These are phyloP conservation scores for Allobates femoralis DNA, from an alignment of 2,797 vertebrate genomes.

Conservation along the genomic window DNA sequence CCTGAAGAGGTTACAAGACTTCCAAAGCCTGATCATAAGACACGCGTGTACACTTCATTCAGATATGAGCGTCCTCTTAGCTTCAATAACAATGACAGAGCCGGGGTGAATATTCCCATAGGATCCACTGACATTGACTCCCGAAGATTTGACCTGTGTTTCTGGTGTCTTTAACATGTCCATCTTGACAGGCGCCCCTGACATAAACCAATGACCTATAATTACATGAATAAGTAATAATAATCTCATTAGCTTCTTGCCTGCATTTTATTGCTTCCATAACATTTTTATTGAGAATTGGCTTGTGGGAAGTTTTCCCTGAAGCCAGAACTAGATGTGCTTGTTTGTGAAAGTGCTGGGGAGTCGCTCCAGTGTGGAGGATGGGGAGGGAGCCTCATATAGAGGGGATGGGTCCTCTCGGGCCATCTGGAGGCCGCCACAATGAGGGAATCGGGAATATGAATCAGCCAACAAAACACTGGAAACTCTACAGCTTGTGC, in stretches of 20 bases:
- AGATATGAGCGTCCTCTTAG: too few species aligned
- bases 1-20: too few species aligned
- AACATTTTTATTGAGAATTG: neutral
- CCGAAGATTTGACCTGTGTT: neutral
- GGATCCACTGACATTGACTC: neutral
- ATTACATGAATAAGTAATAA: neutral
- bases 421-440: slow-evolving; percentile 10
- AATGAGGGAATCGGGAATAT: slow-evolving; percentile 45
- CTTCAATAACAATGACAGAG: too few species aligned
- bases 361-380: neutral
- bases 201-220: neutral
- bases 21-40: too few species aligned
- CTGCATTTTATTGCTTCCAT: neutral
- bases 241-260: neutral
- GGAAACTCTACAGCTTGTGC: slow-evolving; percentile 27
- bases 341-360: slow-evolving; percentile 2
- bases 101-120: neutral
- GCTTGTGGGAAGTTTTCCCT: neutral
- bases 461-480: slow-evolving; percentile 36
- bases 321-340: neutral
- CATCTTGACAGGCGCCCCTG: neutral
- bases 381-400: slow-evolving; percentile 4
- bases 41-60: too few species aligned
- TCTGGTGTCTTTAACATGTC: neutral
- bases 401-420: slow-evolving; percentile 13